A percentile compares a stretch with the other conserved stretches of the same genome.
Evolutionary conservation across 2,797 vertebrate genomes (phyloP).

Genomic region (Lindbergichthys nudifrons): DNA sequence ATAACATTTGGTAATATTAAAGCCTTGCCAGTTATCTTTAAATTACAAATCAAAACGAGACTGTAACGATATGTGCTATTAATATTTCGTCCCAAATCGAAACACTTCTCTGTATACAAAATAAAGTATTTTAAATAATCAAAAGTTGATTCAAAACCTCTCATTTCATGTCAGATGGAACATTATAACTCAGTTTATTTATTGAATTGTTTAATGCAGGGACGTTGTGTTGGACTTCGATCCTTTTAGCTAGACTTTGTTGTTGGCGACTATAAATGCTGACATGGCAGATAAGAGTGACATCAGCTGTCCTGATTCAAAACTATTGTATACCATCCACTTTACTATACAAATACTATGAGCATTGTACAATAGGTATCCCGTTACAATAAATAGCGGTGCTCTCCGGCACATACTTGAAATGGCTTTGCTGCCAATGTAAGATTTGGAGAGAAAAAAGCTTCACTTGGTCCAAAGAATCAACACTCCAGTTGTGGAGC

Average conservation of each 20-base stretch:
- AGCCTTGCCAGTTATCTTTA: background rate
- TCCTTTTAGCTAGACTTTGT: background rate
- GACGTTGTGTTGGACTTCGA: background rate
- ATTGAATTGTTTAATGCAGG: background rate
- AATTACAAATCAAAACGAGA: background rate
- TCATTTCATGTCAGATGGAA: background rate
- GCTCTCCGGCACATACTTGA: background rate
- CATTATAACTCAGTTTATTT: background rate
- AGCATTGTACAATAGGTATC: too few relatives aligned
- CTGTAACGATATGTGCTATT: background rate
- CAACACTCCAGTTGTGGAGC: constrained; percentile 1
- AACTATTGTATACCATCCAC: background rate
- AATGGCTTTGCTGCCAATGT: background rate
- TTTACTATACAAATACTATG: too few relatives aligned
- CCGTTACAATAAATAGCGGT: too few relatives aligned
- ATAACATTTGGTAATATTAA: background rate
- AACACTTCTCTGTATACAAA: background rate
- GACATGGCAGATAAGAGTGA: background rate
- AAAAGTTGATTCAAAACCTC: background rate
- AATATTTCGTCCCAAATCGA: background rate
- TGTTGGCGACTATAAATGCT: background rate
- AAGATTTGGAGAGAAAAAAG: background rate
- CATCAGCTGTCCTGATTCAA: background rate
- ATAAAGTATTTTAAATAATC: background rate
- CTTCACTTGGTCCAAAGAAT: background rate